These are phyloP conservation scores for Motacilla tschutschensis DNA, from an alignment of 2,113 vertebrate species.

Conservation along the genomic window DNA sequence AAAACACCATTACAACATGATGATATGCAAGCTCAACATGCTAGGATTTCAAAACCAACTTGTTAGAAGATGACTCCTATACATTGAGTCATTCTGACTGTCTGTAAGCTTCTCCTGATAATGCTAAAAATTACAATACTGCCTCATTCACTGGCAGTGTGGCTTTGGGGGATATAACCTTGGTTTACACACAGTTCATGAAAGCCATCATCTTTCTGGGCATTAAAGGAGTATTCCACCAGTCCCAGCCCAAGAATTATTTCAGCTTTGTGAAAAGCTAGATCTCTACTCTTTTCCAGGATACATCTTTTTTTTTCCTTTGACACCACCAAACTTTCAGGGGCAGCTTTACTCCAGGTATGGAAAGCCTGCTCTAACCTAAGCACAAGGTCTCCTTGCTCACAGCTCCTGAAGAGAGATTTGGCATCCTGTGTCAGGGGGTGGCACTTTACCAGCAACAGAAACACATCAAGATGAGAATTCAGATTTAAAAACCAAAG, in stretches of 20 bases:
- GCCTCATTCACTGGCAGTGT: background rate
- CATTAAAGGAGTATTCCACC: background rate
- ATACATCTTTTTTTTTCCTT: background rate
- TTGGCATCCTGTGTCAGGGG: accelerated
- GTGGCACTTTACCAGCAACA: background rate
- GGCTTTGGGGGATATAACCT: background rate
- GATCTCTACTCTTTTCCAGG: background rate
- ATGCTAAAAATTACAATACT: background rate
- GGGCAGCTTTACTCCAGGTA: background rate
- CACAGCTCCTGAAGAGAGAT: background rate
- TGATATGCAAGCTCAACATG: background rate
- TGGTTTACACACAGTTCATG: background rate
- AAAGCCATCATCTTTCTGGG: background rate
- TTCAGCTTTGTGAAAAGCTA: background rate
- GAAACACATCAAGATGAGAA: background rate
- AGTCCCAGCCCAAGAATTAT: background rate
- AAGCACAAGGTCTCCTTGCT: background rate
- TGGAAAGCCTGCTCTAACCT: background rate
- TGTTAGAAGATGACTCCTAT: background rate
- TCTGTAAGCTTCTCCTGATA: background rate
- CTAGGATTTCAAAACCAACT: background rate
- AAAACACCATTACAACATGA: background rate
- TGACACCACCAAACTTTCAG: background rate
- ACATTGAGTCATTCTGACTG: background rate
- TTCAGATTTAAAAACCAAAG: background rate